These are phyloP conservation scores for Brachyhypopomus occidentalis DNA, from an alignment of 2,113 vertebrate genomes.

Conservation along the genomic window DNA sequence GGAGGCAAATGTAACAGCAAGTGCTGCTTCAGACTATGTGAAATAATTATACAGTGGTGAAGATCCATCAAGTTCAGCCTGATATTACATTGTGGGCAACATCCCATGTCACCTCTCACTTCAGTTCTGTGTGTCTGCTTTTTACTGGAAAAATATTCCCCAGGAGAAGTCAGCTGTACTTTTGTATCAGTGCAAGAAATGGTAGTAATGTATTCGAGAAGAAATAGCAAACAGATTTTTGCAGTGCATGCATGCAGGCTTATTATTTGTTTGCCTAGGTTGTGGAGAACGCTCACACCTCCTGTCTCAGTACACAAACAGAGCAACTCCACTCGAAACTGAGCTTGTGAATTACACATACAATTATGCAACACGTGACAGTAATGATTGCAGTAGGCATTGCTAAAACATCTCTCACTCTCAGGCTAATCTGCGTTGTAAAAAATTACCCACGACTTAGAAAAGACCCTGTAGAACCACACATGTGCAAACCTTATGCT, in stretches of 20 bases:
- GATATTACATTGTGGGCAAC: background rate
- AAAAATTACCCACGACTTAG: background rate
- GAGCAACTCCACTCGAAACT: background rate
- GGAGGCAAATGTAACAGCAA: background rate
- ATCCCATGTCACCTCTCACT: background rate
- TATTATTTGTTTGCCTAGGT: background rate
- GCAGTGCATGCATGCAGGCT: background rate
- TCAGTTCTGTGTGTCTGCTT: background rate
- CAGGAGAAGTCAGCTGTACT: background rate
- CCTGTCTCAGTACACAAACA: slow-evolving; percentile 3
- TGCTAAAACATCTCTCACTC: background rate
- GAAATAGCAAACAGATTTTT: background rate
- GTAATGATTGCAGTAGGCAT: background rate
- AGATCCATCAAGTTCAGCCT: background rate
- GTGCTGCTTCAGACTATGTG: background rate
- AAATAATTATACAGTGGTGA: background rate
- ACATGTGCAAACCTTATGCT: too few species aligned
- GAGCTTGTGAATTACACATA: slow-evolving; percentile 26
- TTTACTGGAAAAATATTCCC: background rate
- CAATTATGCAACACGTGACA: slow-evolving; percentile 5
- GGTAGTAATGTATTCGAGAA: too few species aligned
- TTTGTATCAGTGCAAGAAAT: too few species aligned
- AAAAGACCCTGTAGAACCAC: too few species aligned
- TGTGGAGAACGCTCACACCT: background rate
- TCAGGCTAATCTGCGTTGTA: too few species aligned